Percentiles rank a stretch among this genome's conserved stretches.
These are phyloP conservation scores for Ophraella communa DNA, from an alignment of 2,888 invertebrate species.

Conservation along the genomic window DNA sequence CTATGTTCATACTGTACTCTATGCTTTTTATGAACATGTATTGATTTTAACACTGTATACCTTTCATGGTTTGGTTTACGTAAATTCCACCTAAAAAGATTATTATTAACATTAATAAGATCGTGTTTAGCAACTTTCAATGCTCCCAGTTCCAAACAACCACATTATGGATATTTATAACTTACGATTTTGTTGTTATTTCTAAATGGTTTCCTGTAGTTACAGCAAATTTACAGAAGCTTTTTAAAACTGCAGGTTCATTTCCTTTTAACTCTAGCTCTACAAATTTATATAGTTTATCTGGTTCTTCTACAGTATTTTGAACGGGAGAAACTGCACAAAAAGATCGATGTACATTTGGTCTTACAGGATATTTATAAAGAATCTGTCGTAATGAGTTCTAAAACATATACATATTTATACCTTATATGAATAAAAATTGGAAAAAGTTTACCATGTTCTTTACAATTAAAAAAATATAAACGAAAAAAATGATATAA, in stretches of 20 bases:
- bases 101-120: neutral
- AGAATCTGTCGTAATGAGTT: neutral
- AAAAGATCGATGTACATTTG: neutral
- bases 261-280: slow-evolving; percentile 87
- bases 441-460: neutral
- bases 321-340: neutral
- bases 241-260: slow-evolving; percentile 85
- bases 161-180: no score
- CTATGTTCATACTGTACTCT: slow-evolving; percentile 94
- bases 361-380: neutral
- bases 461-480: neutral
- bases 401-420: neutral
- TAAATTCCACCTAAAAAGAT: slow-evolving; percentile 70
- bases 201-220: slow-evolving; percentile 83
- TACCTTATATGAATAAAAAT: neutral
- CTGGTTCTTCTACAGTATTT: slow-evolving; percentile 59
- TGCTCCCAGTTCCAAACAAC: no score
- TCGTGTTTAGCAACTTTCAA: no score
- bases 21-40: slow-evolving; percentile 92
- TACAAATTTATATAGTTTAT: slow-evolving; percentile 82
- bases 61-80: slow-evolving; percentile 77
- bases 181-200: slow-evolving; percentile 76
- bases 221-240: slow-evolving; percentile 85
- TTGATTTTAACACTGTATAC: slow-evolving; percentile 83
- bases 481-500: no score